Conservation (phyloP, 2,113 vertebrate species). For the Halichoerus grypus region DNA sequence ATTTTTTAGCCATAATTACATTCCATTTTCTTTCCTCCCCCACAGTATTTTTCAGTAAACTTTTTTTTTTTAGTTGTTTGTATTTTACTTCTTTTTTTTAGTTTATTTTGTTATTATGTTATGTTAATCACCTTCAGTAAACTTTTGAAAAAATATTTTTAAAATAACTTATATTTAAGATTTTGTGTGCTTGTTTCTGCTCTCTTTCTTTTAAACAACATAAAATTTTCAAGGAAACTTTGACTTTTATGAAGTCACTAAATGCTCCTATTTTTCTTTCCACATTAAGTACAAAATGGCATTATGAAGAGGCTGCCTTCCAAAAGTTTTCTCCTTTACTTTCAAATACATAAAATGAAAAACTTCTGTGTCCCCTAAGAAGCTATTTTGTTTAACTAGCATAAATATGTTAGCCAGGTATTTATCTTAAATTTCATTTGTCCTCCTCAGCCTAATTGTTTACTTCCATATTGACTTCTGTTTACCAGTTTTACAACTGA, state of each 20-base stretch:
- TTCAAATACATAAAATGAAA: slow-evolving; percentile 30
- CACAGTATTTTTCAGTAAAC: neutral
- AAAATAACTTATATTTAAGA: neutral
- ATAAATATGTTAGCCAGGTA: neutral
- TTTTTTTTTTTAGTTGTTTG: neutral
- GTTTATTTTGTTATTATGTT: too few relatives aligned
- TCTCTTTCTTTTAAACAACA: neutral
- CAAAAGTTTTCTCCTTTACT: neutral
- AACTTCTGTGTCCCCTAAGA: neutral
- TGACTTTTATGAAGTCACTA: neutral
- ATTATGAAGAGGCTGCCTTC: neutral
- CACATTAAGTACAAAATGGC: neutral
- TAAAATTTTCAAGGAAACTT: neutral
- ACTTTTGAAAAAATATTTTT: neutral
- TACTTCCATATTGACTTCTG: neutral
- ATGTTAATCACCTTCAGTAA: neutral
- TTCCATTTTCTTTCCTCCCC: neutral
- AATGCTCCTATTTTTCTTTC: slow-evolving; percentile 15
- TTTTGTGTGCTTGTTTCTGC: neutral
- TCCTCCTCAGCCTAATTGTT: neutral
- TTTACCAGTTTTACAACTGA: neutral
- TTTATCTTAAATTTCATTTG: neutral
- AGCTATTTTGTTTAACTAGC: neutral
- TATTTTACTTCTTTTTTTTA: too few relatives aligned
- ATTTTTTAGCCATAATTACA: neutral